phyloP scores from a whole-genome alignment of 1,140 invertebrate genomes.

The Cryptotermes secundus region DNA sequence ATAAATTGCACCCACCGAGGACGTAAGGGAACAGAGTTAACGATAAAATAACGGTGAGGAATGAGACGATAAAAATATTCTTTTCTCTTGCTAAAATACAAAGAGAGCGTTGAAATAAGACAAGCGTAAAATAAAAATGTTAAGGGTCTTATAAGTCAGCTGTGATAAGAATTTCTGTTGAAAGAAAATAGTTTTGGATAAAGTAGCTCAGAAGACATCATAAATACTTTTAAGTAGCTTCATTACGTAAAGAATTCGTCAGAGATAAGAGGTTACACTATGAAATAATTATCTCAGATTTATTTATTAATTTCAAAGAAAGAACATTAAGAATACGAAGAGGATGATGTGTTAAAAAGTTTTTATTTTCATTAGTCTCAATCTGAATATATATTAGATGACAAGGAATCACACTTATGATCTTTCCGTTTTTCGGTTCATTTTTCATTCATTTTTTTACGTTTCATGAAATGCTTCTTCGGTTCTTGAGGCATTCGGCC shows the following conservation, averaged over 20 bases:
- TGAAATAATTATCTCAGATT: not conserved
- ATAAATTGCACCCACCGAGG: not conserved
- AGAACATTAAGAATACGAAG: not conserved
- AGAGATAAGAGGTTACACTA: not conserved
- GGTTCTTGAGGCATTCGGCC: not conserved
- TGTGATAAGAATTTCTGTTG: not conserved
- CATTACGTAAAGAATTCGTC: not conserved
- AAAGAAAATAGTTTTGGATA: not conserved
- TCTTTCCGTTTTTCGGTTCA: not conserved
- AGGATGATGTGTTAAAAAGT: not conserved
- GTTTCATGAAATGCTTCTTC: not conserved
- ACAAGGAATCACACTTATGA: constrained; percentile 14
- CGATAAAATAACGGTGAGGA: not conserved
- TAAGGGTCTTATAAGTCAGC: not conserved
- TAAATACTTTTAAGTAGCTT: constrained; percentile 14
- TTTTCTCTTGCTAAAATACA: constrained; percentile 3
- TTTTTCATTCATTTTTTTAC: not conserved
- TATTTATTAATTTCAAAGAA: not conserved
- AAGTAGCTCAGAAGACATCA: not conserved
- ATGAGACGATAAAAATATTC: constrained; percentile 1
- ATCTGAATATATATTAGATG: constrained; percentile 16
- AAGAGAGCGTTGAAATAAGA: not conserved
- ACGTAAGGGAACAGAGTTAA: not conserved
- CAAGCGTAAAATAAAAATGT: constrained; percentile 8
- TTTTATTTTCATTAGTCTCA: not conserved